Percentiles rank a stretch among this genome's conserved stretches.
Evolutionary conservation across 2,888 invertebrate genomes (phyloP).

Genomic region (Macaria notata): DNA sequence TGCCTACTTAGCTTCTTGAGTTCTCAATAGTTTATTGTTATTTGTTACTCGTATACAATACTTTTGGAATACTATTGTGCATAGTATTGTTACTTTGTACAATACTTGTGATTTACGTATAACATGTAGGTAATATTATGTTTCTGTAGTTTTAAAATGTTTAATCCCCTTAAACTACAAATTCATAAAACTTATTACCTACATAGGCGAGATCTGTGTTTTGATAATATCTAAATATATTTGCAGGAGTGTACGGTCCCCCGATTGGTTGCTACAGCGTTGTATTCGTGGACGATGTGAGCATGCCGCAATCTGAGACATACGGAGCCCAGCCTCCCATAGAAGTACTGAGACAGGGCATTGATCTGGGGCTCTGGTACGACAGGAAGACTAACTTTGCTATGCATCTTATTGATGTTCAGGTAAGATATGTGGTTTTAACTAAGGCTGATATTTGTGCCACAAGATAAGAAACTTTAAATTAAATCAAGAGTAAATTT

Average conservation of each 20-base stretch:
- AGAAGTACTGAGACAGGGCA: conserved; percentile 93
- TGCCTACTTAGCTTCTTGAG: not conserved
- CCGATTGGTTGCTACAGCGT: conserved; percentile 94
- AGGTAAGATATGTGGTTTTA: conserved; percentile 71
- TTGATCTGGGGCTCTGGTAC: conserved; percentile 95
- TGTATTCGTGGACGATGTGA: conserved; percentile 97
- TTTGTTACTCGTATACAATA: not conserved
- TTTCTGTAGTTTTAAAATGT: too few species aligned
- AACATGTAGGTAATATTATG: too few species aligned
- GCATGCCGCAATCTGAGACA: conserved; percentile 94
- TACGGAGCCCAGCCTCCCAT: conserved; percentile 98
- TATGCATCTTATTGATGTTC: conserved; percentile 92
- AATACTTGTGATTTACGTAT: too few species aligned
- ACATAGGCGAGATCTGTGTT: too few species aligned
- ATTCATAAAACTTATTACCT: too few species aligned
- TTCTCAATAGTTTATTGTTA: not conserved
- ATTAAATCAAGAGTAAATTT: too few species aligned
- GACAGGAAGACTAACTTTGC: conserved; percentile 91
- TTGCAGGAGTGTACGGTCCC: conserved; percentile 92
- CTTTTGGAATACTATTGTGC: too few species aligned
- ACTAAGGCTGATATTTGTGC: too few species aligned
- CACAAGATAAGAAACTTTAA: too few species aligned
- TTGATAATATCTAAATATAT: not conserved
- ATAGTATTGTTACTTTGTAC: too few species aligned
- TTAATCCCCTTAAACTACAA: too few species aligned